Percentiles rank a stretch among this genome's conserved stretches.
phyloP scores from a whole-genome alignment of 1,140 invertebrate species.

The Brachionus plicatilis region DNA sequence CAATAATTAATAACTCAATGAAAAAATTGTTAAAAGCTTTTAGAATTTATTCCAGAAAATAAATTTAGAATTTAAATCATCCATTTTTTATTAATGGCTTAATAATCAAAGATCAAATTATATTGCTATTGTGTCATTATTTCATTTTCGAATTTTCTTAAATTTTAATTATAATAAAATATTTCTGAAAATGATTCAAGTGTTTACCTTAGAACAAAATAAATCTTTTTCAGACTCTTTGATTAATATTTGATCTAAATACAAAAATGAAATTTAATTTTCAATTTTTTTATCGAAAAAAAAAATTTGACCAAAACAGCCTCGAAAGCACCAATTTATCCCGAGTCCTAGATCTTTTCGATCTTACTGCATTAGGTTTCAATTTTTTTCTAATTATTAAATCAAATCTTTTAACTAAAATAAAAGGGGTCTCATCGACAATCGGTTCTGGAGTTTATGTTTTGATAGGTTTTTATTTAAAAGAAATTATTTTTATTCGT shows the following conservation, averaged over 20 bases:
- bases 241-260: background rate
- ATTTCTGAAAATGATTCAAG: background rate
- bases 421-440: slow-evolving; percentile 48
- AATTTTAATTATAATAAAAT: background rate
- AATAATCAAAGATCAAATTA: background rate
- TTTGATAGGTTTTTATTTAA: slow-evolving; percentile 66
- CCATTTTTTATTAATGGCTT: background rate
- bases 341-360: slow-evolving; percentile 68
- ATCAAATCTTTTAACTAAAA: background rate
- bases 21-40: too few species aligned
- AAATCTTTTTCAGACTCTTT: background rate
- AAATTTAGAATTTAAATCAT: background rate
- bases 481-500: background rate
- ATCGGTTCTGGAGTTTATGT: slow-evolving; percentile 68
- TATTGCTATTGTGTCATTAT: background rate
- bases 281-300: slow-evolving; percentile 43
- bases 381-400: background rate
- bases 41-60: background rate
- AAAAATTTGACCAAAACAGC: slow-evolving; percentile 44
- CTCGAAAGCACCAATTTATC: slow-evolving; percentile 62
- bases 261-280: slow-evolving; percentile 26
- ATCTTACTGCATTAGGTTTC: slow-evolving; percentile 65
- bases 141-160: background rate
- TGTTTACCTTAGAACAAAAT: background rate
- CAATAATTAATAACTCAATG: too few species aligned